Percentiles rank a stretch among this genome's conserved stretches.
These are phyloP conservation scores for Neodiprion virginianus DNA, from an alignment of 1,140 invertebrate species.

Conservation along the genomic window DNA sequence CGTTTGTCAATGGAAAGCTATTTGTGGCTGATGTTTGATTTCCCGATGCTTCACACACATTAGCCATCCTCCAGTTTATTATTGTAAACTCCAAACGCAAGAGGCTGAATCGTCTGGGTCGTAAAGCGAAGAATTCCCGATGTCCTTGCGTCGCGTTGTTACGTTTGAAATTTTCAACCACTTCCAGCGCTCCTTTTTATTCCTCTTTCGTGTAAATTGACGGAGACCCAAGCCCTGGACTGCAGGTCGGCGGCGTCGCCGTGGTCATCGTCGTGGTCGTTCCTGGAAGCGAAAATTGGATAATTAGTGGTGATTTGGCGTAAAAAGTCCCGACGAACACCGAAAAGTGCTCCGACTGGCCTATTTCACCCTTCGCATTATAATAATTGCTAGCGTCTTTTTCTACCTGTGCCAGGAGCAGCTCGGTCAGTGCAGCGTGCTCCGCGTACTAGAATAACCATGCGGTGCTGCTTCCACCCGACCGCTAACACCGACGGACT, in stretches of 20 bases:
- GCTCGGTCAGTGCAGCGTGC: not conserved
- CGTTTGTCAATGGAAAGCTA: no score
- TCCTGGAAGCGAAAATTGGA: constrained; percentile 7
- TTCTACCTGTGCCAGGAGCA: not conserved
- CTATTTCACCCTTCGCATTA: constrained; percentile 7
- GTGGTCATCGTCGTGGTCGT: not conserved
- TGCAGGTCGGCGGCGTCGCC: not conserved
- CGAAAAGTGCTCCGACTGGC: constrained; percentile 6
- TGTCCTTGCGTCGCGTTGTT: no score
- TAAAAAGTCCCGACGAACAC: constrained; percentile 7
- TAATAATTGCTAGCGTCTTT: constrained; percentile 7
- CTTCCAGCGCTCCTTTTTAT: no score
- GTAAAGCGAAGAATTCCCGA: no score
- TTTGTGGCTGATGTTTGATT: no score
- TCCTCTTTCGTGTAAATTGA: no score
- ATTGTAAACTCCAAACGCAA: no score
- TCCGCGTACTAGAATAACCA: not conserved
- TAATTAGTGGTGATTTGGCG: constrained; percentile 7
- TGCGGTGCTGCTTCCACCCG: not conserved
- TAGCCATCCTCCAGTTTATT: no score
- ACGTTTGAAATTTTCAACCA: no score
- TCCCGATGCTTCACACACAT: no score
- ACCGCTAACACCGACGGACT: not conserved
- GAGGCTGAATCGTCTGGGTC: no score
- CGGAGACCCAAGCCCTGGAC: not conserved